phyloP scores from a whole-genome alignment of 2,888 invertebrate genomes.

The Tineola bisselliella region DNA sequence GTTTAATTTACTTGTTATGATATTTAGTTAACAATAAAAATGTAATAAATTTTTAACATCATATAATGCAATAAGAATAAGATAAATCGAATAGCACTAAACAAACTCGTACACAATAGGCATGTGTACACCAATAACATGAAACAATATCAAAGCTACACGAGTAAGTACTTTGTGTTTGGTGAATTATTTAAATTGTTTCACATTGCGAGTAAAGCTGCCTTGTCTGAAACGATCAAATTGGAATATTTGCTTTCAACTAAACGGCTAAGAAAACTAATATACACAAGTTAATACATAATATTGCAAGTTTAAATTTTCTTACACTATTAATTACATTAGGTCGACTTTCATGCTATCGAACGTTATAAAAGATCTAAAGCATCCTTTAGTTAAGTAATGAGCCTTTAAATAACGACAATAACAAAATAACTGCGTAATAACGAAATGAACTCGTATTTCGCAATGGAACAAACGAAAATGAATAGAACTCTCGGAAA shows the following conservation, averaged over 20 bases:
- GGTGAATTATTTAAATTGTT: constrained; percentile 23
- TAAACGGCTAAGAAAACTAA: neutral
- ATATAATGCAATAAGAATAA: too few species aligned
- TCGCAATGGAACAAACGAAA: constrained; percentile 2
- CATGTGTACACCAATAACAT: neutral
- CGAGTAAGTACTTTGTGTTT: constrained; percentile 30
- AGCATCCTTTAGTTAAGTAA: neutral
- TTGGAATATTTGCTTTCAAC: constrained; percentile 9
- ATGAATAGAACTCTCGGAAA: neutral
- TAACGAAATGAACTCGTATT: neutral
- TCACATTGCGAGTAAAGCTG: constrained; percentile 29
- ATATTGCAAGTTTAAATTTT: too few species aligned
- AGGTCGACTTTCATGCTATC: too few species aligned
- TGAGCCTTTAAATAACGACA: neutral
- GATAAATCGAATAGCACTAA: too few species aligned
- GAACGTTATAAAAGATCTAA: neutral
- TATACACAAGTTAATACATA: neutral
- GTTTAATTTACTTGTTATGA: too few species aligned
- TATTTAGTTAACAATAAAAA: too few species aligned
- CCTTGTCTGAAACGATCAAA: constrained; percentile 20
- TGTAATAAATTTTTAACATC: too few species aligned
- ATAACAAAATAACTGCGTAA: neutral
- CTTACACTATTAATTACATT: too few species aligned
- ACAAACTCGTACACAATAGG: too few species aligned
- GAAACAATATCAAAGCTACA: constrained; percentile 5